Conservation (phyloP, 2,113 vertebrate species). For the Cranoglanis bouderius region DNA sequence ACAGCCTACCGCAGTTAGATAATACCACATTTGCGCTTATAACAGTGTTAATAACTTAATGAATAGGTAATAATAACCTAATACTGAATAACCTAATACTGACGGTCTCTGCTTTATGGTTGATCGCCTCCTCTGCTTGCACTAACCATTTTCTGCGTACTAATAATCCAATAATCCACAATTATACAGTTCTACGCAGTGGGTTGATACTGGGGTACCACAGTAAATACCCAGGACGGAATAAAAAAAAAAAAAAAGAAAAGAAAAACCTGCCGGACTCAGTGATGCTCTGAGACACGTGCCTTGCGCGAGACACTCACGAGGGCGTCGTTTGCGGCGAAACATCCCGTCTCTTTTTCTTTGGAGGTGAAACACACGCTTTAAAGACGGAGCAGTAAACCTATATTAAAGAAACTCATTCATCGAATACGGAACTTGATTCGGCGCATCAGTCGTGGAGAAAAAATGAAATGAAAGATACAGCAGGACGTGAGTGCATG, state of each 20-base stretch:
- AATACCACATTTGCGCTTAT: neutral
- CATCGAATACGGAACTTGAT: neutral
- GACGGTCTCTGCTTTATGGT: neutral
- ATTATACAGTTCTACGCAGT: neutral
- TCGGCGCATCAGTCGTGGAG: neutral
- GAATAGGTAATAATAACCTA: too few relatives aligned
- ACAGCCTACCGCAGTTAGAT: neutral
- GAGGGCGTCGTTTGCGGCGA: slow-evolving; percentile 24
- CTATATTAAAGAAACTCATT: neutral
- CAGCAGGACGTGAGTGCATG: neutral
- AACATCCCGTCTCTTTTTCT: neutral
- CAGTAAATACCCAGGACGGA: neutral
- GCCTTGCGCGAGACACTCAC: neutral
- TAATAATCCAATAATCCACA: neutral
- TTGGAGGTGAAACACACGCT: neutral
- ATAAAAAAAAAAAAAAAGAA: neutral
- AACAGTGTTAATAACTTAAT: neutral
- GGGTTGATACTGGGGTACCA: neutral
- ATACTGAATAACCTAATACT: neutral
- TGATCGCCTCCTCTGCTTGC: neutral
- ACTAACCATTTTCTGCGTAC: neutral
- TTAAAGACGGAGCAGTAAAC: neutral
- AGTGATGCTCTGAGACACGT: neutral
- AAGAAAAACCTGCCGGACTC: neutral
- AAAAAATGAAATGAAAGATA: neutral